phyloP scores from a whole-genome alignment of 2,797 vertebrate genomes.

The Halcyon leucocephala region DNA sequence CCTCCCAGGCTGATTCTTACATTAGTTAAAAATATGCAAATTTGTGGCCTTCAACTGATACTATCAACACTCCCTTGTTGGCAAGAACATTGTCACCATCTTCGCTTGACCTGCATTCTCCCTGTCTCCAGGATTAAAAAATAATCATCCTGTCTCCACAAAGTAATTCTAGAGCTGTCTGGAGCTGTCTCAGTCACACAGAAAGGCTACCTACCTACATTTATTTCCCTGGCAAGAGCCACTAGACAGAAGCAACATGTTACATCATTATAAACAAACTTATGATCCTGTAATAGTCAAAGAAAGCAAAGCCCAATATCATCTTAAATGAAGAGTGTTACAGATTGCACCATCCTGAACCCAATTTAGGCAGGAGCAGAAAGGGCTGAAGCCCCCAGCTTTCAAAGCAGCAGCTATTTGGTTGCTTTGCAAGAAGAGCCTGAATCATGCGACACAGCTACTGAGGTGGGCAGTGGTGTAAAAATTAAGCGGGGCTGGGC shows the following conservation, averaged over 20 bases:
- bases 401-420: neutral
- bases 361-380: neutral
- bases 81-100: neutral
- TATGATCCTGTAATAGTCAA: accelerated
- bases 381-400: neutral
- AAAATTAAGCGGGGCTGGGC: neutral
- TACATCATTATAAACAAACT: neutral
- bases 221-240: neutral
- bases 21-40: neutral
- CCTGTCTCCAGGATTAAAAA: neutral
- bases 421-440: neutral
- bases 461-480: neutral
- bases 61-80: neutral
- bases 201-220: neutral
- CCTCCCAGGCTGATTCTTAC: neutral
- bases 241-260: neutral
- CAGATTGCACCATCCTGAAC: neutral
- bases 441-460: neutral
- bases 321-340: neutral
- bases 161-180: neutral
- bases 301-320: neutral
- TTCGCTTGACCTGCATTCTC: neutral
- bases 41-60: neutral
- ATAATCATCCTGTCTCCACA: neutral
- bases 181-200: neutral